Evolutionary conservation across 2,888 invertebrate genomes (phyloP), one percentile per base, ranked within the genome.

Genomic region (Abrostola tripartita): DNA sequence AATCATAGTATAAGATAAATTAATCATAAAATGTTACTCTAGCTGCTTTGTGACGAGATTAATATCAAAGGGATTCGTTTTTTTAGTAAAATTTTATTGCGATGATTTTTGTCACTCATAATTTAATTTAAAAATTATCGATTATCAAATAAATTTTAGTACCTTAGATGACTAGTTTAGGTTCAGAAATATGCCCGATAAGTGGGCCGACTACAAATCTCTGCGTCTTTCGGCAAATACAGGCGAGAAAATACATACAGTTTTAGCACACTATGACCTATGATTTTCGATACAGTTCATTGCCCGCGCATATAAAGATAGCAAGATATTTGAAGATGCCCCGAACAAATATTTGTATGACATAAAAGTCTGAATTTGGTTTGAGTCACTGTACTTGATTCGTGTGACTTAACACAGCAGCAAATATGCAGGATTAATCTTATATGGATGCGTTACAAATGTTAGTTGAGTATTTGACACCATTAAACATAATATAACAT

Each of bases 11-110:
- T 35, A 59, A 37, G 36, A 38, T 36, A 56, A 68, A 38, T 44
- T 12, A 14, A 44, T 68, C 35, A 62, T 69, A 54, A 40, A 56
- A 60, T 54, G 36, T 57, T 50, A 61, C 38, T 60, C 37, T 42
- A 53, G 36, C 14, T 36, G 7, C 51, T 65, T 50, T 65, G 54
- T 65, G 47, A 55, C 49, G 37, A 14, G 57, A n/a, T 35, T 51
- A 44, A 1, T 10, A 49, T 52, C 47, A 53, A 61, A 54, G 12
- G 38, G 7, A 49, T 35, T 40, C 14, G 8, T 6, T 49, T 49
- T 11, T 36, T 10, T 35, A 14, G 38, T 52, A 37, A 35, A 62
- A 38, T 24, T 56, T 51, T 61, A 41, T 24, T 37, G 14, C 54
- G 60, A 59, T 61, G 60, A 7, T 44, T 10, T 41, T 24, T 24